Evolutionary conservation across 2,113 vertebrate species (phyloP).

Genomic region (Numida meleagris): DNA sequence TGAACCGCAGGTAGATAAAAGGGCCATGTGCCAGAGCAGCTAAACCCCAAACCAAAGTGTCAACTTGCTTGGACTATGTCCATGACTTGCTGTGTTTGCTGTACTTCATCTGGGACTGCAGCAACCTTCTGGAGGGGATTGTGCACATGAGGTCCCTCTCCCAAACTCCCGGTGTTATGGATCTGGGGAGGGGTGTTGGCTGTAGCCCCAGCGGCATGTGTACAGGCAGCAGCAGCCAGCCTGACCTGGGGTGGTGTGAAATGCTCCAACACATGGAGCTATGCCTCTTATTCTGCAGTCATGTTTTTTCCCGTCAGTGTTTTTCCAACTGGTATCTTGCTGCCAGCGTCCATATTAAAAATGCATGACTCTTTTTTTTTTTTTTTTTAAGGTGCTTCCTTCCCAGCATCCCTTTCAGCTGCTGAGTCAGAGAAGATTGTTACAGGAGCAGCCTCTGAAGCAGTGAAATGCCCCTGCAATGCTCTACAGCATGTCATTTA

Average conservation of each 20-base stretch:
- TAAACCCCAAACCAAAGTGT: not conserved
- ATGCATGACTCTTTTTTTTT: constrained; percentile 60
- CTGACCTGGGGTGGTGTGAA: not conserved
- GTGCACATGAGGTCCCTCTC: accelerated
- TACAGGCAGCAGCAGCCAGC: not conserved
- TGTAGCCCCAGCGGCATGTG: accelerated
- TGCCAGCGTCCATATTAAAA: constrained; percentile 74
- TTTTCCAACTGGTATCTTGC: constrained; percentile 66
- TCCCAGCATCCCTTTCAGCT: constrained; percentile 54
- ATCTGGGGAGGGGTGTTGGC: not conserved
- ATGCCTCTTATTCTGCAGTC: constrained; percentile 13
- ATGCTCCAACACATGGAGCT: constrained; percentile 7
- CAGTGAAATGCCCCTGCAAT: constrained; percentile 50
- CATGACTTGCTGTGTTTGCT: accelerated
- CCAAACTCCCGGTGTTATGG: accelerated
- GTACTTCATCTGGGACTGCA: not conserved
- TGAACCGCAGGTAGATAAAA: not conserved
- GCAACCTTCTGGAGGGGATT: not conserved
- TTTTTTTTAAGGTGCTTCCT: constrained; percentile 50
- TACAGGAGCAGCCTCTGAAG: constrained; percentile 46
- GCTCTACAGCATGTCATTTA: constrained; percentile 29
- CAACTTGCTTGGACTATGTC: accelerated
- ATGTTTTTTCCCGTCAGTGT: constrained; percentile 38
- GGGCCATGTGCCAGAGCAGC: not conserved
- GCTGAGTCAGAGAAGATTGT: constrained; percentile 79